These are phyloP conservation scores for Zaprionus ornatus DNA, from an alignment of 1,140 invertebrate species.

Conservation along the genomic window DNA sequence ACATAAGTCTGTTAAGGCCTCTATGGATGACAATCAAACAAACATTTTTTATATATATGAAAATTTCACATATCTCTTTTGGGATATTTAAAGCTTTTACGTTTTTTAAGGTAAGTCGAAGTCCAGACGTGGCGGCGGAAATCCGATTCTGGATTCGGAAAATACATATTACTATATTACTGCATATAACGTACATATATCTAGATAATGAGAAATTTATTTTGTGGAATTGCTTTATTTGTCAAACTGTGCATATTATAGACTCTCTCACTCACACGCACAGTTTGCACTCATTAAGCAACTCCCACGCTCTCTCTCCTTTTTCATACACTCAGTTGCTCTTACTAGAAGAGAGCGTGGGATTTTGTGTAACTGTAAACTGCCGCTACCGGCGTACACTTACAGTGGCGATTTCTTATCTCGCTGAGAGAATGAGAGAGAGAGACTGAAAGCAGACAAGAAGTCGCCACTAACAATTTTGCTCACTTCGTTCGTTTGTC, in stretches of 20 bases:
- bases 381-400: conserved; percentile 25
- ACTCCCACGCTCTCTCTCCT: background rate
- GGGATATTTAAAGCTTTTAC: too few species aligned
- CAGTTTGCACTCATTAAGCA: background rate
- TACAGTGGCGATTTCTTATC: conserved; percentile 42
- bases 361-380: conserved; percentile 14
- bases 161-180: too few species aligned
- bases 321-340: background rate
- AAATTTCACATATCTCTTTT: too few species aligned
- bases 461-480: conserved; percentile 40
- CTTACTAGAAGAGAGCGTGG: background rate
- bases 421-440: background rate
- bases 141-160: too few species aligned
- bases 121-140: too few species aligned
- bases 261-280: background rate
- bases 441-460: conserved; percentile 34
- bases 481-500: conserved; percentile 21
- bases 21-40: too few species aligned
- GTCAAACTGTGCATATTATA: background rate
- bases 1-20: too few species aligned
- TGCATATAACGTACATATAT: too few species aligned
- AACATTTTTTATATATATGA: too few species aligned
- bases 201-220: too few species aligned
- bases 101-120: too few species aligned
- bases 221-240: too few species aligned